Evolutionary conservation across 2,888 invertebrate genomes (phyloP), one percentile per base, ranked within the genome.

Genomic region (Oxyteleia sp.): DNA sequence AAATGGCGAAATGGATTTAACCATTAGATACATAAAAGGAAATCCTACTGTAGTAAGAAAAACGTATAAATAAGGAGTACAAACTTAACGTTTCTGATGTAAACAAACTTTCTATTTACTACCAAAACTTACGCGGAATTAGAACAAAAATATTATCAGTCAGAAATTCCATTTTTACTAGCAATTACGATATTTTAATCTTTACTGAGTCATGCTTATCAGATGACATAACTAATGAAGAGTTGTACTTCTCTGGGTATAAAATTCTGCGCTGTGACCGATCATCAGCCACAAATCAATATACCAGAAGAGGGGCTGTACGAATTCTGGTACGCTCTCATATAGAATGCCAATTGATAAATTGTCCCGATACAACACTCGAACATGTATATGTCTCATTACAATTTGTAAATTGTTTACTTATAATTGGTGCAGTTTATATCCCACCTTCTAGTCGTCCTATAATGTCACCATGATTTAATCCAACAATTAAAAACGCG

Each of bases 401-500:
- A 8, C 5, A 1, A 32, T 1, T 8, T 1, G 32, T 7, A 32
- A 1, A 32, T 10, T 7, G 1, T 7, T 4, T 8, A 8, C 3
- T 32, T 8, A 32, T 32, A 8, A 1, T 32, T 32, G 32, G 32
- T 8, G 8, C 32, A 7, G 8, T 32, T 32, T 32, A 32, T 10
- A 32, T 32, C 1, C 8, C 32, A 8, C 4, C 32, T 32, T 7
- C 32, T 7, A 32, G 32, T 10, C 10, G 1, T 1, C 8, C 10
- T n/a, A n/a, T n/a, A n/a, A n/a, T n/a, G n/a, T n/a, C n/a, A 7
- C 53, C 53, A 1, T 53, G 53, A 29, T 29, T 53, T 32, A 32
- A 20, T 5, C 3, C 53, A 1, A 11, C 11, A 32, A 15, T 53
- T 0, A 53, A 53, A 15, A 1, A 29, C 8, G 0, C 8, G 10